Base-by-base conservation (phyloP, 2,888 invertebrate genomes). In the Bellardia bayeri region DNA sequence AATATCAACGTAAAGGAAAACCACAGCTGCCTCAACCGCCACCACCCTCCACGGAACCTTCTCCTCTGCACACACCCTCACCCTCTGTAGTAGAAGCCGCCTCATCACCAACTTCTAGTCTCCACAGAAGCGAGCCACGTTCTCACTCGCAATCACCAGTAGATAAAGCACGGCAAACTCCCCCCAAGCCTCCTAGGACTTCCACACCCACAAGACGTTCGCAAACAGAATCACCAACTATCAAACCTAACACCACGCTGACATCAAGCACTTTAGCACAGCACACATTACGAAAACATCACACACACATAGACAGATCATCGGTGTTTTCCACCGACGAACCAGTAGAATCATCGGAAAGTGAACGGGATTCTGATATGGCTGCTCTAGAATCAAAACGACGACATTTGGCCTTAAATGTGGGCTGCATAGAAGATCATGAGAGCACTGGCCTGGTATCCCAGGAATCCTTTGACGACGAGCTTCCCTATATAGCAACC, bases 401-500 rank as follows among this genome's bases (percentile, higher is more conserved):
- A 5, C 93, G 92, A 71, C 93, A 93, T 76, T 93, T 94, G 37
- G 94, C 95, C 23, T 95, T 95, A 89, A 95, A 95, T 79, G 95
- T 93, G 30, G 92, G 93, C 81, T 89, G 91, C 5, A 92, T 95
- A 33, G 95, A 95, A 89, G 96, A 96, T 90, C 94, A 96, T 69
- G 98, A 98, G 93, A 95, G 96, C 88, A 96, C 96, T 89, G 96
- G 96, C 2, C 94, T 98, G 63, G 97, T 98, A 66, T 94, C 96
- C 83, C 96, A 97, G 92, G 97, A 97, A 92, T 97, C 97, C 56
- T 97, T 97, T 91, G 97, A 97, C 91, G 97, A 97, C 90, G 97
- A 97, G 93, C 94, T 98, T 91, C 98, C 98, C 2, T 98, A 97
- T 92, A 96, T 98, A 91, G 98, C 98, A 82, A 98, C 98, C n/a